Percentiles rank a stretch among this genome's conserved stretches.
These are phyloP conservation scores for Falco naumanni DNA, from an alignment of 2,797 vertebrate species.

Conservation along the genomic window DNA sequence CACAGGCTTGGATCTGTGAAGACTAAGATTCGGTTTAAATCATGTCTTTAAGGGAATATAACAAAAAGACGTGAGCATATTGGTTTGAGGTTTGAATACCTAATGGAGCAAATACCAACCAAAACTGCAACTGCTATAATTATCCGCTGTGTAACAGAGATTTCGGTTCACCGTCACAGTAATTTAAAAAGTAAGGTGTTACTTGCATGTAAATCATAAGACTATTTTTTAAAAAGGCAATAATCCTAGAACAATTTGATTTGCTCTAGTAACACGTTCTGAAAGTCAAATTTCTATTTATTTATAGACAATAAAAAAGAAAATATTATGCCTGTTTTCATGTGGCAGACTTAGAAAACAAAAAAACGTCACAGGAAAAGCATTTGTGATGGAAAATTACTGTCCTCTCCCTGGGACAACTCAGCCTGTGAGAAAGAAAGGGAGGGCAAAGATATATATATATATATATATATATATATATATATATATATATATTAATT, in stretches of 20 bases:
- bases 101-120: neutral
- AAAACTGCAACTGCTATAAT: neutral
- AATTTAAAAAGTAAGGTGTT: neutral
- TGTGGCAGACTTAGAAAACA: conserved; percentile 25
- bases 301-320: conserved; percentile 35
- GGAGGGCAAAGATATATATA: neutral
- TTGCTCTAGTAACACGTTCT: neutral
- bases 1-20: neutral
- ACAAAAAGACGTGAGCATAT: neutral
- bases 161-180: neutral
- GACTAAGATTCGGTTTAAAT: neutral
- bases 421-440: neutral
- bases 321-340: conserved; percentile 54
- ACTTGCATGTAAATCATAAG: neutral
- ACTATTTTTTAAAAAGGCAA: neutral
- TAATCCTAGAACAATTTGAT: neutral
- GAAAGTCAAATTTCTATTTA: conserved; percentile 29
- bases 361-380: conserved; percentile 26
- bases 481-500: neutral
- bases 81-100: neutral
- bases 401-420: neutral
- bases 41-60: neutral
- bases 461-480: neutral
- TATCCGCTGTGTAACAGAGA: neutral
- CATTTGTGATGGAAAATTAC: conserved; percentile 42